phyloP scores from a whole-genome alignment of 2,113 vertebrate genomes.

The Beaufortia kweichowensis region DNA sequence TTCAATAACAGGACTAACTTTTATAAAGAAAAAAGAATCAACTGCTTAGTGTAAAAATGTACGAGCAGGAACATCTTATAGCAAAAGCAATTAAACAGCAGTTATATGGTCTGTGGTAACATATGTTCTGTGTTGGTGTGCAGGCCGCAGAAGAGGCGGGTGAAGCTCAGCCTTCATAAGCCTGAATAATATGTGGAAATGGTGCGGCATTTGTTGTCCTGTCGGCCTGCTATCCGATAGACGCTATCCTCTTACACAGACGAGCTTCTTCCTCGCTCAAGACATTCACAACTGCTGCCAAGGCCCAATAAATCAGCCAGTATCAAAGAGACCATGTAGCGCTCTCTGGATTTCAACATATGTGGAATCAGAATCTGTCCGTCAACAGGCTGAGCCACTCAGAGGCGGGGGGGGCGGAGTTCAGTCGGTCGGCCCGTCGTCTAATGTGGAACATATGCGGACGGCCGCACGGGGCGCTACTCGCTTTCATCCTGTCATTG shows the following conservation, averaged over 20 bases:
- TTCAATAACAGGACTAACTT: constrained; percentile 6
- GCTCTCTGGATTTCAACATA: constrained; percentile 80
- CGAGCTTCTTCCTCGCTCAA: constrained; percentile 62
- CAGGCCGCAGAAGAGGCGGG: constrained; percentile 40
- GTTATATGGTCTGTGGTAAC: constrained; percentile 42
- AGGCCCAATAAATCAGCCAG: constrained; percentile 77
- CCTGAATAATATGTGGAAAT: constrained; percentile 63
- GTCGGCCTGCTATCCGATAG: constrained; percentile 65
- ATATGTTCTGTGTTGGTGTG: constrained; percentile 41
- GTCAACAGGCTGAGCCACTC: constrained; percentile 75
- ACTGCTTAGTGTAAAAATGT: not conserved
- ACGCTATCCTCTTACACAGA: constrained; percentile 68
- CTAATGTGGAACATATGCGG: constrained; percentile 77
- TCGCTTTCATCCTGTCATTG: constrained; percentile 60
- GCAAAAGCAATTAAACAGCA: constrained; percentile 24
- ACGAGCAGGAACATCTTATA: not conserved
- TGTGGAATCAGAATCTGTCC: constrained; percentile 78
- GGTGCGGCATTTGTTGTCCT: constrained; percentile 63
- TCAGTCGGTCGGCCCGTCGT: constrained; percentile 68
- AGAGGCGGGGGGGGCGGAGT: constrained; percentile 57
- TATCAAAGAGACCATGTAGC: constrained; percentile 82
- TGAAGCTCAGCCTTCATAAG: constrained; percentile 52
- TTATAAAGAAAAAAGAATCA: constrained; percentile 9
- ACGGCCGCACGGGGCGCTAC: constrained; percentile 68
- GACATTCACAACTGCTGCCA: constrained; percentile 75